Conservation (phyloP, 1,140 invertebrate genomes). For the Drosophila jambulina region DNA sequence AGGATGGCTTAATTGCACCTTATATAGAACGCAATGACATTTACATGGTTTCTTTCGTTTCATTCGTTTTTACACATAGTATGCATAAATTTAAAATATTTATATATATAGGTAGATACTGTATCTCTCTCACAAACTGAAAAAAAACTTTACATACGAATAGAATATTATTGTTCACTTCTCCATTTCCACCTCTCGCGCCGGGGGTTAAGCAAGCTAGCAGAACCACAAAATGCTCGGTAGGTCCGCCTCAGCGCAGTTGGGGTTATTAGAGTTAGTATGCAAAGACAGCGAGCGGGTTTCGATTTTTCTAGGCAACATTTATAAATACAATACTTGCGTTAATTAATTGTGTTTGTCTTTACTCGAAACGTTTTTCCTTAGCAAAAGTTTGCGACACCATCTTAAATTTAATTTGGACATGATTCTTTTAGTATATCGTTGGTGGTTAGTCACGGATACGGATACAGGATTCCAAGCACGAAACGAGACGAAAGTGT, state of each 20-base stretch:
- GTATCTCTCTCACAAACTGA: constrained; percentile 56
- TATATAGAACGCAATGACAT: constrained; percentile 80
- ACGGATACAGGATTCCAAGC: constrained; percentile 33
- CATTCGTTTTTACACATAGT: constrained; percentile 49
- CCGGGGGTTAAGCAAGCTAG: constrained; percentile 13
- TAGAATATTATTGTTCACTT: constrained; percentile 74
- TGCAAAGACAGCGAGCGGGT: constrained; percentile 49
- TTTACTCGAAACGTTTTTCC: constrained; percentile 41
- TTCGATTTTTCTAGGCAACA: constrained; percentile 56
- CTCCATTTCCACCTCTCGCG: neutral
- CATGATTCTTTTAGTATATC: constrained; percentile 10
- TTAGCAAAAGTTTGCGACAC: constrained; percentile 41
- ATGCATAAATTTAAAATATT: constrained; percentile 77
- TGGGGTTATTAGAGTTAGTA: constrained; percentile 14
- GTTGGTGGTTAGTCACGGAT: constrained; percentile 57
- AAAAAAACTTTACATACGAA: constrained; percentile 69
- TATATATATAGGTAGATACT: constrained; percentile 60
- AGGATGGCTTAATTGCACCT: constrained; percentile 82
- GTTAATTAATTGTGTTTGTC: constrained; percentile 47
- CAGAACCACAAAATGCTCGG: constrained; percentile 3
- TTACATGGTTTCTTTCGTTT: constrained; percentile 69
- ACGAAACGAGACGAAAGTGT: constrained; percentile 50
- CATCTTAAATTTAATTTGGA: constrained; percentile 39
- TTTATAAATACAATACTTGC: constrained; percentile 76
- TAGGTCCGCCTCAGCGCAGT: constrained; percentile 7